Conservation (phyloP, 2,113 vertebrate species). For the Ancistrus triradiatus region DNA sequence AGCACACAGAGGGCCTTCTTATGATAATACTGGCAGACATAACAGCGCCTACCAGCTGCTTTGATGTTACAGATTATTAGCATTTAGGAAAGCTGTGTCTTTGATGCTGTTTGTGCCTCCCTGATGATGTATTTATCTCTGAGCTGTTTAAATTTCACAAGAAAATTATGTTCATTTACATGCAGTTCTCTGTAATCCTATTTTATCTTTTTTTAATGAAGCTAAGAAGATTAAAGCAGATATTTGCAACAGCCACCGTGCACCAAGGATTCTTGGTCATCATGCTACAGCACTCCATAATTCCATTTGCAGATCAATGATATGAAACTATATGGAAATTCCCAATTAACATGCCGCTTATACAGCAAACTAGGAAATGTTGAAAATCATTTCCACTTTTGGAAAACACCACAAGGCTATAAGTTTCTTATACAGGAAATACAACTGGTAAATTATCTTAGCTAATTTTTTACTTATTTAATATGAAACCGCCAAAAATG, state of each 20-base stretch:
- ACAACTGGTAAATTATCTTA: no score
- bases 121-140: conserved; percentile 64
- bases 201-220: conserved; percentile 63
- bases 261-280: conserved; percentile 31
- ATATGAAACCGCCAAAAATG: no score
- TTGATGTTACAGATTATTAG: conserved; percentile 67
- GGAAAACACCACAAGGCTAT: no score
- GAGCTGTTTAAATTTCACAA: conserved; percentile 59
- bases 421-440: no score
- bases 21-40: conserved; percentile 41
- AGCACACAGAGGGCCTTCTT: conserved; percentile 26
- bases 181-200: conserved; percentile 60
- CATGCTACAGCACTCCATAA: conserved; percentile 31
- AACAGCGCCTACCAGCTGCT: conserved; percentile 53
- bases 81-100: conserved; percentile 60
- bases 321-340: no score
- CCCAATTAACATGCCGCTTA: no score
- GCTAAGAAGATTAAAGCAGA: conserved; percentile 62
- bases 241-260: conserved; percentile 26
- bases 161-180: conserved; percentile 65
- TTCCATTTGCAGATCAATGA: conserved; percentile 42
- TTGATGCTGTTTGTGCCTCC: conserved; percentile 62
- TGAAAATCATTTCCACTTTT: no score
- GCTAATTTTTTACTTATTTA: no score
- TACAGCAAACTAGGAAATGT: no score